Evolutionary conservation across 2,113 vertebrate species (phyloP), one percentile per base, ranked within the genome.

Genomic region (Kryptolebias marmoratus): DNA sequence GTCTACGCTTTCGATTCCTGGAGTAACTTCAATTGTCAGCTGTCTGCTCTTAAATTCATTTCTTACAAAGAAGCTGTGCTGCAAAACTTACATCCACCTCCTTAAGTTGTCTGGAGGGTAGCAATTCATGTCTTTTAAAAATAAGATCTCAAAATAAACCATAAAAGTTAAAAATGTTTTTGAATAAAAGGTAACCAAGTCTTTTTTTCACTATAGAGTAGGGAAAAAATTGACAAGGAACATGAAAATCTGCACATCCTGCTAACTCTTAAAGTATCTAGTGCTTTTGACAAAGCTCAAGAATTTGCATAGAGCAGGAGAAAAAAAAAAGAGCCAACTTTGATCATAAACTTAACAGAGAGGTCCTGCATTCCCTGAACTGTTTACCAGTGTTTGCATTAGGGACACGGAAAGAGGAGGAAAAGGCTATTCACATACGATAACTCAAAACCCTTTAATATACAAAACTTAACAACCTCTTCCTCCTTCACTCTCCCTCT

Each of bases 301-400:
- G 1, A 31, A 36, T 15, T 56, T 54, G 7, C 27, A 50, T 3
- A 28, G 5, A 22, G 56, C 2, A 53, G 32, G 54, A 11, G 30
- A n/a, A 36, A 58, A 44, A 42, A 48, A 63, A 16, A n/a, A 57
- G 57, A 45, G 13, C 42, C 57, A 39, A 11, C 14, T 18, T 79
- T 28, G 28, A 63, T 57, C 58, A 31, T 44, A 44, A 64, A 50
- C 55, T 45, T 8, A 63, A 52, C n/a, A 60, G 32, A 61, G 59
- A 61, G 44, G 28, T 65, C n/a, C 12, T 2, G 0, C 12, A 12
- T 50, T n/a, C 10, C 28, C 27, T 48, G 10, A 53, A 56, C 44
- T 78, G 58, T 60, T 73, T 80, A 68, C 11, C 30, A 32, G 1
- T 71, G 56, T 67, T 72, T 77, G 42, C 9, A 36, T 66, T 18